Evolutionary conservation across 2,888 invertebrate genomes (phyloP).

Genomic region (Tetrapedia diversipes): DNA sequence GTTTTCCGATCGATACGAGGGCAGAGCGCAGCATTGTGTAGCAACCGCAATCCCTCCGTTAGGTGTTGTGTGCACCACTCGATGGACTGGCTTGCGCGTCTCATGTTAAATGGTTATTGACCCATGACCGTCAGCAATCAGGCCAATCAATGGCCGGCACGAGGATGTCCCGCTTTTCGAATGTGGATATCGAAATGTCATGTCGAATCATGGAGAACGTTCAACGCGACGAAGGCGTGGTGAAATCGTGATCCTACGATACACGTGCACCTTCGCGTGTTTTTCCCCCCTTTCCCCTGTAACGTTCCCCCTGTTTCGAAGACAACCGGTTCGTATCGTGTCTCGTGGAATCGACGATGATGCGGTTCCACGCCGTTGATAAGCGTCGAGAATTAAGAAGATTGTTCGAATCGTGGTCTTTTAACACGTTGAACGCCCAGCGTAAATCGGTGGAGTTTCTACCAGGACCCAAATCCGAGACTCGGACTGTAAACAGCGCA

Average conservation of each 20-base stretch:
- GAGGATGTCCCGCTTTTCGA: constrained; percentile 74
- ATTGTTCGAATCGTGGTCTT: background rate
- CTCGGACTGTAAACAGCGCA: no score
- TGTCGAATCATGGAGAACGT: no score
- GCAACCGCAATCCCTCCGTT: no score
- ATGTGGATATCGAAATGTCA: no score
- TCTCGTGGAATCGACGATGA: background rate
- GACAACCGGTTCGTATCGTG: background rate
- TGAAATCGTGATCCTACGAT: constrained; percentile 33
- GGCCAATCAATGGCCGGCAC: constrained; percentile 77
- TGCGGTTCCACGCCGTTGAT: no score
- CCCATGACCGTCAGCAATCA: constrained; percentile 78
- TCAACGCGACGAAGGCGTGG: constrained; percentile 30
- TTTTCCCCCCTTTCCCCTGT: no score
- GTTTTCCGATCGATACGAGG: constrained; percentile 29
- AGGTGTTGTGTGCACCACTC: constrained; percentile 56
- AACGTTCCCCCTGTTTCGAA: background rate
- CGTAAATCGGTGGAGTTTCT: no score
- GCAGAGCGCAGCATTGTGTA: no score
- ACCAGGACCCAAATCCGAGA: no score
- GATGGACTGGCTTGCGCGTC: constrained; percentile 31
- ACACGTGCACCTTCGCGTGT: constrained; percentile 7
- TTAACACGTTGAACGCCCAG: no score
- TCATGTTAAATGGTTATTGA: constrained; percentile 80
- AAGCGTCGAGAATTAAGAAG: background rate